A percentile compares a stretch with the other conserved stretches of the same genome.
These are phyloP conservation scores for Stegodyphus dumicola DNA, from an alignment of 1,140 invertebrate genomes.

Conservation along the genomic window DNA sequence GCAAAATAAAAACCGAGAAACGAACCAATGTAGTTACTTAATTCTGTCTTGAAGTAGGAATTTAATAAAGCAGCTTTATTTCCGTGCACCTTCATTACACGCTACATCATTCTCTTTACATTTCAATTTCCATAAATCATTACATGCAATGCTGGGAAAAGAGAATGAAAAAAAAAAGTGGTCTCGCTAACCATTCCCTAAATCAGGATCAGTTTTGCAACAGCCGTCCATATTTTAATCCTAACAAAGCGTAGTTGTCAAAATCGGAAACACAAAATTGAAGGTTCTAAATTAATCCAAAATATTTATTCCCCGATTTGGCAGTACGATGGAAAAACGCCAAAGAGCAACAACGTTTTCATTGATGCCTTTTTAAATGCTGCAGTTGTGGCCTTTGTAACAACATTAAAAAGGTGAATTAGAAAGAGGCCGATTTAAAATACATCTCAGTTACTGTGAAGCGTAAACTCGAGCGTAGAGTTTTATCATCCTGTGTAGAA, in stretches of 20 bases:
- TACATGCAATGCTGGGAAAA: slow-evolving; percentile 19
- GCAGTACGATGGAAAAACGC: slow-evolving; percentile 10
- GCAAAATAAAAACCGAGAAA: slow-evolving; percentile 29
- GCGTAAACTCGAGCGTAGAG: slow-evolving; percentile 35
- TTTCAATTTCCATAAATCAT: slow-evolving; percentile 58
- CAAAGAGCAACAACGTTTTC: background rate
- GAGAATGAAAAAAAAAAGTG: background rate
- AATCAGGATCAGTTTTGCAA: slow-evolving; percentile 7
- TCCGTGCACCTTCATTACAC: slow-evolving; percentile 43
- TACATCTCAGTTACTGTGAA: slow-evolving; percentile 16
- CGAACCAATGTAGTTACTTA: slow-evolving; percentile 34
- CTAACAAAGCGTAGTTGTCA: slow-evolving; percentile 56
- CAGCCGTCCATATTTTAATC: slow-evolving; percentile 45
- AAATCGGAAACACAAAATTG: slow-evolving; percentile 44
- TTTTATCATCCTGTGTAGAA: slow-evolving; percentile 36
- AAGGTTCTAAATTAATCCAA: slow-evolving; percentile 58
- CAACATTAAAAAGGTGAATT: slow-evolving; percentile 55
- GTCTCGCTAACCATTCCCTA: slow-evolving; percentile 25
- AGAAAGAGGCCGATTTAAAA: slow-evolving; percentile 38
- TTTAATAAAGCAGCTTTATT: slow-evolving; percentile 48
- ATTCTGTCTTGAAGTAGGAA: slow-evolving; percentile 39
- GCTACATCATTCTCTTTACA: slow-evolving; percentile 50
- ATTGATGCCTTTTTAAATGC: slow-evolving; percentile 58
- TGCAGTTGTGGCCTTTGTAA: slow-evolving; percentile 33
- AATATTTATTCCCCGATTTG: slow-evolving; percentile 57